A percentile compares a stretch with the other conserved stretches of the same genome.
Conservation (phyloP, 2,113 vertebrate genomes). For the Mesocricetus auratus region DNA sequence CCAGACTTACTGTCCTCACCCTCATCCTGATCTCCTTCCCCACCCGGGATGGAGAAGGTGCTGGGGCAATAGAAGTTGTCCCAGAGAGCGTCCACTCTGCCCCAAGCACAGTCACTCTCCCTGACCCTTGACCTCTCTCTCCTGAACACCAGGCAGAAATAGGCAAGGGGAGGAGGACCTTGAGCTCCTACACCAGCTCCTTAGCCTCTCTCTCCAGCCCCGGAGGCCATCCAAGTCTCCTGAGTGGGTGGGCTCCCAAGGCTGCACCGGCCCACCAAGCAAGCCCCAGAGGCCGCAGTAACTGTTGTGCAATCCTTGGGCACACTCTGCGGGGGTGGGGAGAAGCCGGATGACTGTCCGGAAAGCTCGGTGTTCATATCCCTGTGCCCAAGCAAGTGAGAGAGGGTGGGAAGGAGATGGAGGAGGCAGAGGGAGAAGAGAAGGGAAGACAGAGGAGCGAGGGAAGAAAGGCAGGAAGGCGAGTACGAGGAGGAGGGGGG, state of each 20-base stretch:
- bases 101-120: not conserved
- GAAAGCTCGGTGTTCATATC: slow-evolving; percentile 11
- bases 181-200: not conserved
- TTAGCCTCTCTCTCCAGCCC: not conserved
- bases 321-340: not conserved
- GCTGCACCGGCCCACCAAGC: not conserved
- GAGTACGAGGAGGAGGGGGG: rapidly evolving
- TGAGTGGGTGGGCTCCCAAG: slow-evolving; percentile 24
- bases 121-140: not conserved
- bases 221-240: not conserved
- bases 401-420: too few species aligned
- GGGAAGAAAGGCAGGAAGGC: too few species aligned
- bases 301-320: slow-evolving; percentile 66
- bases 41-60: not conserved
- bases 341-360: slow-evolving; percentile 50
- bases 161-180: not conserved
- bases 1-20: rapidly evolving
- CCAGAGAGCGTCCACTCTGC: not conserved
- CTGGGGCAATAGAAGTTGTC: not conserved
- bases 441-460: not conserved
- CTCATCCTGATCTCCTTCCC: too few species aligned
- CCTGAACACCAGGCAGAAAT: not conserved
- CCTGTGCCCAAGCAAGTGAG: not conserved
- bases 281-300: not conserved
- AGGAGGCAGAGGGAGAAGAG: not conserved